Evolutionary conservation across 2,113 vertebrate species (phyloP).

Genomic region (Plestiodon gilberti): DNA sequence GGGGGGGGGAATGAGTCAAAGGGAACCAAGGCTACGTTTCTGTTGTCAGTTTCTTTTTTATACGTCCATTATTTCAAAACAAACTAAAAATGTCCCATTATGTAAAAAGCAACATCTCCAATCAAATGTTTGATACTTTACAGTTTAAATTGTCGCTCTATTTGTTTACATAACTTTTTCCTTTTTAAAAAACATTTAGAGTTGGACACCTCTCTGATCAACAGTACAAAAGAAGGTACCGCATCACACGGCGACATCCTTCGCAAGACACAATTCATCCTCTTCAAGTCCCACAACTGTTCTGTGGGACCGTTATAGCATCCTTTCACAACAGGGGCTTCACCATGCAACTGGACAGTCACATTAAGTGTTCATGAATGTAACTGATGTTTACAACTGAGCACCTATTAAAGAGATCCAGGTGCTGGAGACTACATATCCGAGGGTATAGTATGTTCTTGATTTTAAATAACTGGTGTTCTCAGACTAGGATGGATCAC

Average conservation of each 20-base stretch:
- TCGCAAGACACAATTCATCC: constrained; percentile 30
- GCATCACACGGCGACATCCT: constrained; percentile 7
- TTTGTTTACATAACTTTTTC: constrained; percentile 22
- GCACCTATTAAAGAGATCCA: not conserved
- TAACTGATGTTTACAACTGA: not conserved
- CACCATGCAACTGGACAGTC: not conserved
- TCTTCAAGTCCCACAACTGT: not conserved
- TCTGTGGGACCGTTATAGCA: not conserved
- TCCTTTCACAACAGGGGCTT: not conserved
- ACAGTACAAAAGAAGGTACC: constrained; percentile 10
- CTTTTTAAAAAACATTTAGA: constrained; percentile 68
- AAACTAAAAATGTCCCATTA: constrained; percentile 79
- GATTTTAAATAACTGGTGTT: not conserved
- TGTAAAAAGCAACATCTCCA: constrained; percentile 76
- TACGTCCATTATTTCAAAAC: constrained; percentile 71
- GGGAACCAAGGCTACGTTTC: constrained; percentile 61
- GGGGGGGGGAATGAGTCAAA: constrained; percentile 52
- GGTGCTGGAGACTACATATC: not conserved
- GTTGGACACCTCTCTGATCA: constrained; percentile 36
- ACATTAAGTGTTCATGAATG: not conserved
- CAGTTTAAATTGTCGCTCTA: constrained; percentile 50
- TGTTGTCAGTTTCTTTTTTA: constrained; percentile 44
- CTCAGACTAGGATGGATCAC: not conserved
- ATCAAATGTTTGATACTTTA: constrained; percentile 28
- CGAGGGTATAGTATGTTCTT: not conserved